Conservation (phyloP, 2,888 invertebrate species). For the Brachynemurus nebulosus region DNA sequence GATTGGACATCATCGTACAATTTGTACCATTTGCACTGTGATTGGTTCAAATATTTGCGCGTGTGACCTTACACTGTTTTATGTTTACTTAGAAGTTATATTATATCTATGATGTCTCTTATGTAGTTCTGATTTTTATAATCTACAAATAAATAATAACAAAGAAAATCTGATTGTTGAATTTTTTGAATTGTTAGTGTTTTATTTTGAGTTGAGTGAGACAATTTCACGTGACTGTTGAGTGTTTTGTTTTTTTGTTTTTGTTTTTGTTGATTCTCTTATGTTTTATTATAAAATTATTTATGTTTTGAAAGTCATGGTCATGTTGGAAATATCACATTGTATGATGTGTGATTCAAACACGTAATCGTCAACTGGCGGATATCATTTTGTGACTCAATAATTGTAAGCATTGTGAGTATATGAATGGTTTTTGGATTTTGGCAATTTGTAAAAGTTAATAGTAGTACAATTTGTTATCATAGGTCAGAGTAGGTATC, state of each 20-base stretch:
- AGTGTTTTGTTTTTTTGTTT: conserved; percentile 3
- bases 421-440: too few relatives aligned
- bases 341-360: conserved; percentile 4
- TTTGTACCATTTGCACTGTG: conserved; percentile 8
- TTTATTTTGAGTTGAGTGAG: not conserved
- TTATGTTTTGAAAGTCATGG: conserved; percentile 9
- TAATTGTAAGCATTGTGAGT: too few relatives aligned
- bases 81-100: not conserved
- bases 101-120: conserved; percentile 5
- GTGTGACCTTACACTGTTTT: conserved; percentile 24
- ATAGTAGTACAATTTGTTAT: too few relatives aligned
- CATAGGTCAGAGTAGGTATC: too few relatives aligned
- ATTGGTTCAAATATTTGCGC: conserved; percentile 22
- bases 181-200: not conserved
- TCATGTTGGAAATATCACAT: conserved; percentile 4
- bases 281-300: not conserved
- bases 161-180: too few relatives aligned
- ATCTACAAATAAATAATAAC: not conserved
- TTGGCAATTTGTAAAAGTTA: too few relatives aligned
- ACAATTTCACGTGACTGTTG: too few relatives aligned
- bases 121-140: conserved; percentile 8
- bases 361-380: not conserved
- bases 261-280: not conserved
- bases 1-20: conserved; percentile 4
- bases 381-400: too few relatives aligned